Percentiles rank a stretch among this genome's conserved stretches.
Evolutionary conservation across 2,797 vertebrate species (phyloP).

Genomic region (Pangasius macronema): DNA sequence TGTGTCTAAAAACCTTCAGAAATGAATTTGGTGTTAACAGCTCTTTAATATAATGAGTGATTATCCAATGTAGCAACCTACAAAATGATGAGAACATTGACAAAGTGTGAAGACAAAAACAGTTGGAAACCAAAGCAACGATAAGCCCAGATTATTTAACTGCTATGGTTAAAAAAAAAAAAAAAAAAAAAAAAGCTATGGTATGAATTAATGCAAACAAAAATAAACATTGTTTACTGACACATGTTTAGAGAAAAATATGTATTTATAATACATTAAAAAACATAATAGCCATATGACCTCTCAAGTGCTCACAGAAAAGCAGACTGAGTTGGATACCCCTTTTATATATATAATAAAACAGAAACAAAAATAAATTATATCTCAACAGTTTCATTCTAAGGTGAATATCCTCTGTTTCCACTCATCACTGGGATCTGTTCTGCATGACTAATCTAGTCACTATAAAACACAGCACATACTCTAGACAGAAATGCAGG

Average conservation of each 20-base stretch:
- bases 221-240: not conserved
- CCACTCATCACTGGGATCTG: conserved; percentile 18
- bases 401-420: not conserved
- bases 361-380: not conserved
- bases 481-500: conserved; percentile 11
- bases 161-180: not conserved
- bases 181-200: not conserved
- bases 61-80: not conserved
- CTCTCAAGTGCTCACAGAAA: not conserved
- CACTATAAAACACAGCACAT: conserved; percentile 3
- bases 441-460: conserved; percentile 5
- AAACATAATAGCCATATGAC: not conserved
- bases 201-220: not conserved
- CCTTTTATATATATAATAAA: not conserved
- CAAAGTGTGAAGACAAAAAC: not conserved
- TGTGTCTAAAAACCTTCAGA: not conserved
- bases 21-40: not conserved
- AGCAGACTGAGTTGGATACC: not conserved
- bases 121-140: too few species aligned
- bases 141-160: not conserved
- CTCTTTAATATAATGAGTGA: not conserved
- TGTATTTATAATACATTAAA: not conserved
- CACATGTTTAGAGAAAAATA: not conserved
- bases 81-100: not conserved
- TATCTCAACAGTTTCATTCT: conserved; percentile 8